Percentiles rank a stretch among this genome's conserved stretches.
Conservation (phyloP, 2,888 invertebrate species). For the Gortyna flavago region DNA sequence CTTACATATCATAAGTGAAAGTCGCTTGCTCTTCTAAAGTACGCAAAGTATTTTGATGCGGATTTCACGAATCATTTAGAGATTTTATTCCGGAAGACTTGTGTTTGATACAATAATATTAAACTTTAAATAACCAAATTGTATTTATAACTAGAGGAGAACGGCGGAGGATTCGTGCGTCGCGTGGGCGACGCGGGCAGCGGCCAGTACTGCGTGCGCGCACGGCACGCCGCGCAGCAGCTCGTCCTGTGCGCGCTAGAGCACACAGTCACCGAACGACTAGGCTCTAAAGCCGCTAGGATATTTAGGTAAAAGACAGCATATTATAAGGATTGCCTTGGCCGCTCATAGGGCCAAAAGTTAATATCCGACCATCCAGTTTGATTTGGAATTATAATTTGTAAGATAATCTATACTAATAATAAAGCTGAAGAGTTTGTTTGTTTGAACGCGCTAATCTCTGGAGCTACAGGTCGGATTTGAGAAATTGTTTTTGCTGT, state of each 20-base stretch:
- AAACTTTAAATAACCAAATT: background rate
- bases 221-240: slow-evolving; percentile 92
- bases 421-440: too few relatives aligned
- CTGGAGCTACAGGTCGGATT: too few relatives aligned
- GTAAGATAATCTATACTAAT: background rate
- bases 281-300: slow-evolving; percentile 95
- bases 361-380: background rate
- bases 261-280: slow-evolving; percentile 95
- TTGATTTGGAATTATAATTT: background rate
- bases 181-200: slow-evolving; percentile 95
- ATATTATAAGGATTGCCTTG: too few relatives aligned
- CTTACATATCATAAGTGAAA: too few relatives aligned
- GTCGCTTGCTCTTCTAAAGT: background rate
- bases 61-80: background rate
- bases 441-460: too few relatives aligned
- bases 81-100: background rate
- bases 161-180: slow-evolving; percentile 93
- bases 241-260: slow-evolving; percentile 94
- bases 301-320: slow-evolving; percentile 92
- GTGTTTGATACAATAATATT: background rate
- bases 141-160: slow-evolving; percentile 90
- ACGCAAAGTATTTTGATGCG: background rate
- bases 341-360: background rate
- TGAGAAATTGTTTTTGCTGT: too few relatives aligned
- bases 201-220: slow-evolving; percentile 94